phyloP scores from a whole-genome alignment of 2,113 vertebrate species.

The Saguinus midas region DNA sequence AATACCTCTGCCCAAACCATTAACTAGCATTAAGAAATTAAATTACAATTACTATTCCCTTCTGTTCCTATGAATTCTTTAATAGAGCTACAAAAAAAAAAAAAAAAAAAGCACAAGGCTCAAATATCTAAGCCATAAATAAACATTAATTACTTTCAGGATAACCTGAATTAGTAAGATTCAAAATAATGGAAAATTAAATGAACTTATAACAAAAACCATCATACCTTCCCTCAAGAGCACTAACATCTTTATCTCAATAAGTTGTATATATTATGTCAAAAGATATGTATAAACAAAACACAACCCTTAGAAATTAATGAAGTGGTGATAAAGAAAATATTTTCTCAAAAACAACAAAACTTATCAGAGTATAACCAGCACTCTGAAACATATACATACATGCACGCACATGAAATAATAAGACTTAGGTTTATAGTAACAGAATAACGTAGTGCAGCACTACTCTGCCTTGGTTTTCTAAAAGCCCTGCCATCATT shows the following conservation, averaged over 20 bases:
- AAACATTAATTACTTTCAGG: not conserved
- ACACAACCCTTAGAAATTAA: constrained; percentile 10
- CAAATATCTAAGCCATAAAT: constrained; percentile 38
- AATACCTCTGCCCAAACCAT: not conserved
- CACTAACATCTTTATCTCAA: not conserved
- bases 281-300: constrained; percentile 38
- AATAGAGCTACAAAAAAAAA: not conserved
- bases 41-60: not conserved
- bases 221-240: not conserved
- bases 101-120: not conserved
- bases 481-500: not conserved
- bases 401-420: not conserved
- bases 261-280: not conserved
- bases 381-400: not conserved
- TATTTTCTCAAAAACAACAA: constrained; percentile 23
- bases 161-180: not conserved
- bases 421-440: not conserved
- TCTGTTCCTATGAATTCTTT: not conserved
- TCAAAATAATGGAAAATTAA: not conserved
- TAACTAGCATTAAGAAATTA: not conserved
- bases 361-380: not conserved
- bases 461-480: constrained; percentile 18
- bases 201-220: not conserved
- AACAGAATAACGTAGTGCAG: not conserved
- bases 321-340: not conserved